Conservation (phyloP, 2,888 invertebrate species). For the Acronicta leporina region DNA sequence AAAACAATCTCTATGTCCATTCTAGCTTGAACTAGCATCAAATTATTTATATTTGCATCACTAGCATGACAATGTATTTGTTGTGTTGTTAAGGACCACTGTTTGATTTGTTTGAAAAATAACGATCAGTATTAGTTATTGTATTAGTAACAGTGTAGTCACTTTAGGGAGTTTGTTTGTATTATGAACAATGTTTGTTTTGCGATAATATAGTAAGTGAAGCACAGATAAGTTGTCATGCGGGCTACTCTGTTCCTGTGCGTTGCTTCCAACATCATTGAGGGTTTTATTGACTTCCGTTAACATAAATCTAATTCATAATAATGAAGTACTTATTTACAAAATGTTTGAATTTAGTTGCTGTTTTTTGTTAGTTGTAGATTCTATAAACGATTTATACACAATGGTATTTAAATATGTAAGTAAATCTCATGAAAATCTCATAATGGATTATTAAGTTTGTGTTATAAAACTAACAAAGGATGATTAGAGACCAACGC, state of each 20-base stretch:
- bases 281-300: conserved; percentile 39
- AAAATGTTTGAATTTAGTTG: no score
- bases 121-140: conserved; percentile 42
- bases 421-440: no score
- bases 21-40: background rate
- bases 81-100: conserved; percentile 22
- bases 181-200: conserved; percentile 50
- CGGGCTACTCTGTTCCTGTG: conserved; percentile 43
- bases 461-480: no score
- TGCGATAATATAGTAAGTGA: conserved; percentile 37
- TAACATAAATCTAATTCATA: background rate
- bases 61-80: conserved; percentile 17
- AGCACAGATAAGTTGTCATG: conserved; percentile 45
- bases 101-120: conserved; percentile 47
- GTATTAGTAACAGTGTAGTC: conserved; percentile 40
- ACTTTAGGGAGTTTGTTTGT: conserved; percentile 42
- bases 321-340: no score
- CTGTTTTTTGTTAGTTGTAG: no score
- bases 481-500: no score
- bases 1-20: no score
- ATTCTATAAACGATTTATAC: no score
- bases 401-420: no score
- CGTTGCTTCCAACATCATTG: conserved; percentile 22
- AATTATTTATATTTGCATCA: background rate
- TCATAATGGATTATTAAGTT: no score